phyloP scores from a whole-genome alignment of 1,140 invertebrate genomes.

The Oedothorax gibbosus region DNA sequence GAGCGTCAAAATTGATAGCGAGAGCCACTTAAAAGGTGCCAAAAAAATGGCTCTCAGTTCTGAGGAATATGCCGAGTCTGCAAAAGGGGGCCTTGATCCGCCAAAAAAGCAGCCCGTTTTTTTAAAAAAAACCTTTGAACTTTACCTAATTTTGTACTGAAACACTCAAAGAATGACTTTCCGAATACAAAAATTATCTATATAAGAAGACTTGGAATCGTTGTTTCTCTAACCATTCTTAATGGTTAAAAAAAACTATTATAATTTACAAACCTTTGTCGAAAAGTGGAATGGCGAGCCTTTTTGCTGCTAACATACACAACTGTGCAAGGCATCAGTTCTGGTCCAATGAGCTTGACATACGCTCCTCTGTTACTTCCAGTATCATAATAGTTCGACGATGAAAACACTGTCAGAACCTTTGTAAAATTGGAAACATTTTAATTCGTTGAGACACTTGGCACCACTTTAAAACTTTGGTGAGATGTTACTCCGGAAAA shows the following conservation, averaged over 20 bases:
- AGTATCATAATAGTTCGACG: conserved; percentile 93
- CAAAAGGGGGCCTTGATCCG: too few species aligned
- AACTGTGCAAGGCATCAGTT: conserved; percentile 82
- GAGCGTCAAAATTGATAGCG: too few species aligned
- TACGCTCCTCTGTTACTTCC: conserved; percentile 94
- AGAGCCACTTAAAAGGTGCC: too few species aligned
- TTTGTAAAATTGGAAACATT: conserved; percentile 66
- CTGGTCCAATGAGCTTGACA: conserved; percentile 78
- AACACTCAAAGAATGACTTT: too few species aligned
- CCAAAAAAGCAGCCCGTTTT: too few species aligned
- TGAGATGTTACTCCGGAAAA: too few species aligned
- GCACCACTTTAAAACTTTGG: too few species aligned
- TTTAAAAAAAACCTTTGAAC: neutral
- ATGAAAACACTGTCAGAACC: conserved; percentile 93
- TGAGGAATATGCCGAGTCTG: too few species aligned
- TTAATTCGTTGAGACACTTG: too few species aligned
- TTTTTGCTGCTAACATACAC: conserved; percentile 80
- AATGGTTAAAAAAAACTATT: neutral
- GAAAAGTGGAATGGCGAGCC: conserved; percentile 78
- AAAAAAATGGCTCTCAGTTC: too few species aligned
- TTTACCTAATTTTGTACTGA: neutral
- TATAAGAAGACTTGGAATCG: neutral
- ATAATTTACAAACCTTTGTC: conserved; percentile 73
- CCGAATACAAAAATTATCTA: neutral
- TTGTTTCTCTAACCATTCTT: neutral